These are phyloP conservation scores for Polymixis flavicincta DNA, from an alignment of 2,888 invertebrate species.

Conservation along the genomic window DNA sequence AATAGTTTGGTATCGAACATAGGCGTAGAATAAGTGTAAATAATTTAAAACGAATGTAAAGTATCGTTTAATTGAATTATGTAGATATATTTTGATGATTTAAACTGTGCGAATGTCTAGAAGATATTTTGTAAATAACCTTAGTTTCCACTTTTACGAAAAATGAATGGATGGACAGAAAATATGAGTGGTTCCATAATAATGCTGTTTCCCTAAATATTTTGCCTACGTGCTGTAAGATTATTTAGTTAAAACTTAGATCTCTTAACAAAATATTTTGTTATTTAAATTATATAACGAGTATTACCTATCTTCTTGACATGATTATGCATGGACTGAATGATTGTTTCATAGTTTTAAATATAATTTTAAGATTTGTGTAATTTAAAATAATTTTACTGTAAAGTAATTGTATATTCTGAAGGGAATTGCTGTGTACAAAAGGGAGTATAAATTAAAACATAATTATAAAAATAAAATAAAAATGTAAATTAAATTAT, in stretches of 20 bases:
- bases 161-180: conserved; percentile 2
- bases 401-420: conserved; percentile 67
- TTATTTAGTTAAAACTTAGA: conserved; percentile 48
- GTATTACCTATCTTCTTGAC: conserved; percentile 30
- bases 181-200: conserved; percentile 10
- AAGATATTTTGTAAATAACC: conserved; percentile 66
- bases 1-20: conserved; percentile 43
- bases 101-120: conserved; percentile 46
- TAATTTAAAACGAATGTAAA: conserved; percentile 58
- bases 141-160: conserved; percentile 29
- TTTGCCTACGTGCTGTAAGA: conserved; percentile 23
- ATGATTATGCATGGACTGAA: conserved; percentile 54
- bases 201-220: background rate
- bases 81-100: conserved; percentile 61
- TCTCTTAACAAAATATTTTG: conserved; percentile 59
- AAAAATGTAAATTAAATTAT: conserved; percentile 71
- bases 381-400: conserved; percentile 65
- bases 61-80: conserved; percentile 36
- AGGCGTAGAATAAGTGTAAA: conserved; percentile 61
- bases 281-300: conserved; percentile 41
- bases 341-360: conserved; percentile 54
- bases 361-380: conserved; percentile 63
- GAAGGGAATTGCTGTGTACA: conserved; percentile 71
- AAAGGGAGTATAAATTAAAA: conserved; percentile 73
- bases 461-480: conserved; percentile 62